Base-by-base conservation (phyloP, 2,113 vertebrate genomes). In the Cryptotis parvus region DNA sequence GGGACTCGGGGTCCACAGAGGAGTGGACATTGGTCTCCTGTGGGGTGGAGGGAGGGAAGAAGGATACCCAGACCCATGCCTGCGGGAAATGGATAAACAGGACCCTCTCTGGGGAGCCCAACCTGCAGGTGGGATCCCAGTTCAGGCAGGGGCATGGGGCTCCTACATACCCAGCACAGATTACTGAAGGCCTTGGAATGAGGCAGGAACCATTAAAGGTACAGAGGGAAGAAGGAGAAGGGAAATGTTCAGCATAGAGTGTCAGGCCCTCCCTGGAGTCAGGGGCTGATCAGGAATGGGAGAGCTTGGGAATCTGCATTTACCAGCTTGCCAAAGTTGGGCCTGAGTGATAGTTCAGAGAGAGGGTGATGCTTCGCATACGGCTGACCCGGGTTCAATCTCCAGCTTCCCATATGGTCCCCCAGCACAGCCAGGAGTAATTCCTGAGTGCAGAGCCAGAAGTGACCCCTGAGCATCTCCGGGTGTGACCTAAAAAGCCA, bases 121-220 rank as follows among this genome's bases (percentile, higher is more conserved):
- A 9, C 14, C 16, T 18, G 1, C 49, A 16, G 49, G n/a, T n/a
- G 20, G 52, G 33, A 49, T 29, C 15, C 4, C 0, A n/a, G 1
- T 10, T 29, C 78, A 5, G 1, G 26, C 26, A 6, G 3, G 3
- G 5, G 55, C 55, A 4, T 0, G 63, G 70, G 14, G 69, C 37
- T 52, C 39, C 88, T 9, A 0, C 11, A 14, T 26, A 24, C 55
- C 16, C 43, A 45, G 45, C 45, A 49, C 9, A 10, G 14, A 45
- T 45, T 45, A 11, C 55, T 58, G 55, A 4, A 58, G 55, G 4
- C 55, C 18, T 58, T 24, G 5, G 55, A 58, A 58, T 18, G 24
- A 58, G 55, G 55, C 22, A 58, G 55, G 55, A 6, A 58, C 55
- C 22, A 6, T 58, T 20, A 5, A 58, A 58, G 0, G 55, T 58